Base-by-base conservation (phyloP, 2,113 vertebrate species). In the Tetraodon nigroviridis region DNA sequence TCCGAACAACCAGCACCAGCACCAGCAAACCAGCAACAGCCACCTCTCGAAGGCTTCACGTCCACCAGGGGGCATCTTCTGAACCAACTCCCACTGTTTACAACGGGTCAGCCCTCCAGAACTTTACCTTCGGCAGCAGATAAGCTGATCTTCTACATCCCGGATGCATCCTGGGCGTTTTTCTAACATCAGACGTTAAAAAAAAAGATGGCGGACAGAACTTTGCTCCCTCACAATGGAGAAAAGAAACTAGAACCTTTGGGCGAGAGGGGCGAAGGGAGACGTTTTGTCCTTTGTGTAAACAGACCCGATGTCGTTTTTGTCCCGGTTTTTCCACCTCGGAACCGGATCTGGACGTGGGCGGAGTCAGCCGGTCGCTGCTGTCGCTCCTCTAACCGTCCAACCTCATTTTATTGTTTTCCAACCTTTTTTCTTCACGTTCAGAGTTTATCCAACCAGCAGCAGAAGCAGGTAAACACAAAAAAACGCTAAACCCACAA, bases 391-490 rank as follows among this genome's bases (percentile, higher is more conserved):
- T 32, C 8, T 37, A 2, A 27, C 24, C 1, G 24, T 27, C 24
- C 5, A 27, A 4, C 7, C 24, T 27, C 24, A 8, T 37, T 37
- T 37, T 11, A 2, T 37, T 37, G 32, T 37, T 37, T 37, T 37
- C 3, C 10, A 37, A 37, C 32, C 32, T 37, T 37, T 29, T 29
- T 37, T 37, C 32, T 37, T 37, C 18, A 1, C 18, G 46, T 19
- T 48, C 46, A 19, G 46, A 48, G 18, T 18, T 11, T 48, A 3
- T 60, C 52, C 57, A 79, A 80, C 84, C 84, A 88, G 86, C 85
- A 84, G 68, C 56, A 8, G 6, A 48, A 10, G 10, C n/a, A 10
- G 46, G 7, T 29, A 49, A 29, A 58, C 61, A 52, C 63, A 51
- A 42, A 24, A 61, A 16, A 65, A 50, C 32, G 58, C 55, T 67